Conservation (phyloP, 2,113 vertebrate genomes). For the Cynoglossus semilaevis region DNA sequence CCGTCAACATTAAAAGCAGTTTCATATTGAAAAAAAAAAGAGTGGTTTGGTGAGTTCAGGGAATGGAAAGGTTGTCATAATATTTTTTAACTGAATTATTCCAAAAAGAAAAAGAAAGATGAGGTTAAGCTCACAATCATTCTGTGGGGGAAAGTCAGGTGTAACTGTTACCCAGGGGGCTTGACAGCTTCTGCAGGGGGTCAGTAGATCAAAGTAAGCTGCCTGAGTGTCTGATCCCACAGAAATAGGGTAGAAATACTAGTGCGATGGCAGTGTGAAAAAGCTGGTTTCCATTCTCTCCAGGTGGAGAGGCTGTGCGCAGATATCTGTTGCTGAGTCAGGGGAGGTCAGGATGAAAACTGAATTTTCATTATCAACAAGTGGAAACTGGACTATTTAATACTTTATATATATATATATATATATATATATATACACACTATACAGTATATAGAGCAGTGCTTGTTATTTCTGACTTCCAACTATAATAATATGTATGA, state of each 20-base stretch:
- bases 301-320: slow-evolving; percentile 1
- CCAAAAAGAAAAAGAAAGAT: too few species aligned
- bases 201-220: slow-evolving; percentile 11
- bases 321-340: neutral
- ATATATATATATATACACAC: too few species aligned
- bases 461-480: too few species aligned
- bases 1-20: too few species aligned
- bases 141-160: neutral
- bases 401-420: too few species aligned
- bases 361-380: too few species aligned
- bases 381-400: too few species aligned
- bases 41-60: neutral
- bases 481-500: too few species aligned
- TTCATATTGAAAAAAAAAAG: neutral
- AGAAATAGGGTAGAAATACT: neutral
- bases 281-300: slow-evolving; percentile 5
- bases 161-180: slow-evolving; percentile 6
- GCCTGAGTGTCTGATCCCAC: slow-evolving; percentile 6
- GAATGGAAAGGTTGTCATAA: too few species aligned
- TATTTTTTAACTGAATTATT: neutral
- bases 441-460: too few species aligned
- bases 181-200: slow-evolving; percentile 3
- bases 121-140: neutral
- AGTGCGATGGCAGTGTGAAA: neutral
- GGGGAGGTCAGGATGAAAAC: neutral